Evolutionary conservation across 2,888 invertebrate genomes (phyloP), one percentile per base, ranked within the genome.

Genomic region (Schrankia costaestrigalis): DNA sequence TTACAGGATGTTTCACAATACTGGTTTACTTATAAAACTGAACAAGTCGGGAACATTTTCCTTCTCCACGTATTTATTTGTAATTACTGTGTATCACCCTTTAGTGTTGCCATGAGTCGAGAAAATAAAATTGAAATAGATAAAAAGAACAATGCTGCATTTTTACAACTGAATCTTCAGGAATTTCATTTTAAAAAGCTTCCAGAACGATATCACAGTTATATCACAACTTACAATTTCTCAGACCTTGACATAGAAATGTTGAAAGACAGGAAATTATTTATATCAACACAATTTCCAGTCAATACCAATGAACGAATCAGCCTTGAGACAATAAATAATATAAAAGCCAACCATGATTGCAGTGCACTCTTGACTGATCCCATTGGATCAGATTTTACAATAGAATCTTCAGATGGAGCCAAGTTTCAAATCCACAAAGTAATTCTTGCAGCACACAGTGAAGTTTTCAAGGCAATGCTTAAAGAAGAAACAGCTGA

Each of bases 381-480:
- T 31, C 83, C 86, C 5, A 60, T 82, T 18, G 71, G 70, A 11
- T 66, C 80, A 1, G 86, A 87, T 46, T 87, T 86, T 42, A 70
- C 66, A 0, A 80, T 86, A 38, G 82, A 82, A 50, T 79, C 82
- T 31, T 58, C 68, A 4, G 83, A 86, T 37, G 83, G 82, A 11
- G 50, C 53, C 1, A 69, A 77, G 49, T 85, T 83, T 34, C 41
- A 64, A 34, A 79, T 83, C 4, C 86, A 87, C 46, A 82, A 76
- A 56, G 50, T 64, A 1, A 53, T 86, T 2, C 48, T 86, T 2
- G 64, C 68, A 22, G 69, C 71, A 0, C 73, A 78, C 31, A 86
- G 87, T 44, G 85, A 85, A 35, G 84, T 86, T 1, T 87, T 87
- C 42, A 81, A 78, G 45, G 86, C 87, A 6, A 87, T 87, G 87